These are phyloP conservation scores for Drosophila suboccidentalis DNA, from an alignment of 2,888 invertebrate genomes.

Conservation along the genomic window DNA sequence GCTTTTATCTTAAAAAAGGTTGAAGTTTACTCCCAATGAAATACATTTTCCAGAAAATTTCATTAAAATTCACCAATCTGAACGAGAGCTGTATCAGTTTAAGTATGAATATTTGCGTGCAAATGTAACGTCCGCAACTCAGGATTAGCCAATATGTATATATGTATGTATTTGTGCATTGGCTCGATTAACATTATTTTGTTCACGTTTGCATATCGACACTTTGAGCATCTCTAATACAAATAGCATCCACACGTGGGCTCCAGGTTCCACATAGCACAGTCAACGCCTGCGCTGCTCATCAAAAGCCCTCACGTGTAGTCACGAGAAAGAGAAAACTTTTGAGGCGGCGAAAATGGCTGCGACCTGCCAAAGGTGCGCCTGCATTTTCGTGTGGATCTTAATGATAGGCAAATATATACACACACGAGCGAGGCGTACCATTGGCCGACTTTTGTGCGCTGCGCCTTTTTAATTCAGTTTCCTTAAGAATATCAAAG, in stretches of 20 bases:
- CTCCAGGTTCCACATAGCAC: slow-evolving; percentile 34
- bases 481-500: slow-evolving; percentile 62
- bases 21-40: too few relatives aligned
- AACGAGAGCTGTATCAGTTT: too few relatives aligned
- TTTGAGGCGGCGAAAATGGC: slow-evolving; percentile 16
- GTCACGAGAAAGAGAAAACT: background rate
- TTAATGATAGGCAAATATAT: slow-evolving; percentile 27
- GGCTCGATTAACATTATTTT: background rate
- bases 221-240: slow-evolving; percentile 32
- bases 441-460: slow-evolving; percentile 64
- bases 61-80: too few relatives aligned
- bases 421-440: slow-evolving; percentile 13
- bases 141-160: too few relatives aligned
- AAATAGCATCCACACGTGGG: slow-evolving; percentile 48
- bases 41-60: too few relatives aligned
- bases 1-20: too few relatives aligned
- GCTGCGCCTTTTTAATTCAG: slow-evolving; percentile 48
- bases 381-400: slow-evolving; percentile 55
- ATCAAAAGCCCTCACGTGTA: slow-evolving; percentile 20
- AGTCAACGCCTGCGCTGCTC: slow-evolving; percentile 51
- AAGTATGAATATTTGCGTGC: too few relatives aligned
- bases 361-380: slow-evolving; percentile 49
- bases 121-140: too few relatives aligned
- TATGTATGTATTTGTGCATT: too few relatives aligned
- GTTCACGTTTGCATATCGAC: background rate